Base-by-base conservation (phyloP, 2,113 vertebrate species). In the Pseudorasbora parva region DNA sequence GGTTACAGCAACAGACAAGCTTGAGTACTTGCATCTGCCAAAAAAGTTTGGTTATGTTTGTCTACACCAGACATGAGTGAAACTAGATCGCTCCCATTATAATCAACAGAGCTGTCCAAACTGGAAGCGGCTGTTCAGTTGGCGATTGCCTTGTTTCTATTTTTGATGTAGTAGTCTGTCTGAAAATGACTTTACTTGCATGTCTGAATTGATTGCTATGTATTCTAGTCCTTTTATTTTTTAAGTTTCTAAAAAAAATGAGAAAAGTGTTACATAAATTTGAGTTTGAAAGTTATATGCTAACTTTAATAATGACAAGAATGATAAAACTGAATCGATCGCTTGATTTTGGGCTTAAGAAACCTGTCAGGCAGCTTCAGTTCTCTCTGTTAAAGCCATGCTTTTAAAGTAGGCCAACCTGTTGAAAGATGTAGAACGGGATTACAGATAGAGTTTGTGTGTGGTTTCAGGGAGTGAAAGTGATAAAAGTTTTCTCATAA, bases 401-500 rank as follows among this genome's bases (percentile, higher is more conserved):
- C 4, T 43, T 41, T 66, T 51, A 5, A 25, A 21, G 30, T 19
- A 45, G 41, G 27, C 41, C 51, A 11, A 47, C 23, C 57, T 77
- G 51, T 86, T 78, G 54, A 78, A 69, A 57, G 71, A 76, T 60
- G 33, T 33, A 43, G 3, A 37, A 6, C 30, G 64, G 74, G 71
- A 47, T 56, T 71, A 68, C n/a, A 56, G 45, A 78, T n/a, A 15
- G 49, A 17, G 30, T 64, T 30, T 57, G 57, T 23, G 64, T 51
- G 47, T 0, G 77, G 56, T 41, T 83, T 66, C 9, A 12, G 10
- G 19, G 45, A 56, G 59, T 27, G 25, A 60, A 41, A n/a, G 66
- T 1, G 69, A 78, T 82, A 79, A 80, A 66, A 79, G 17, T 68
- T 68, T 84, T 27, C 60, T n/a, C 76, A 49, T 1, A 43, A 73